These are phyloP conservation scores for Hirtodrosophila alboralis DNA, from an alignment of 2,888 invertebrate genomes.

Conservation along the genomic window DNA sequence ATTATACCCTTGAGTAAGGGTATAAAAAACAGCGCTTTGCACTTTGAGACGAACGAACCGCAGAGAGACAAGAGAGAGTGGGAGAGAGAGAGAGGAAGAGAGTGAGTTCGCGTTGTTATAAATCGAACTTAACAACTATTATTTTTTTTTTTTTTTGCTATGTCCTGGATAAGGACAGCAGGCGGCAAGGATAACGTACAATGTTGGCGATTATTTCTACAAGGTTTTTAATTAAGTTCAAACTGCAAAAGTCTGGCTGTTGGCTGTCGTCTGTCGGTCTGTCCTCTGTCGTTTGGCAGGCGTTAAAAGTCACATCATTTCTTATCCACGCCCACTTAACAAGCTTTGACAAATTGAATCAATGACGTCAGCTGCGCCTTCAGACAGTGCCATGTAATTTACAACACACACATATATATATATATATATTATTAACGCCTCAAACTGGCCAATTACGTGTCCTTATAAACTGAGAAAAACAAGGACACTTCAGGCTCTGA, in stretches of 20 bases:
- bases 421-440: conserved; percentile 55
- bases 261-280: too few species aligned
- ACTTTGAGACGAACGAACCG: conserved; percentile 75
- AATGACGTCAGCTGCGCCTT: conserved; percentile 55
- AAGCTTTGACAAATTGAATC: conserved; percentile 77
- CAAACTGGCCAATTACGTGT: conserved; percentile 60
- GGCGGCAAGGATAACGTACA: conserved; percentile 15
- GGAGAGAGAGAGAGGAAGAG: too few species aligned
- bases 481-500: conserved; percentile 36
- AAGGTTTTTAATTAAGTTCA: conserved; percentile 81
- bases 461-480: conserved; percentile 25
- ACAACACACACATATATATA: conserved; percentile 31
- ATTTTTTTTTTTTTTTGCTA: too few species aligned
- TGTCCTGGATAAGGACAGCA: conserved; percentile 22
- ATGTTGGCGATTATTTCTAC: conserved; percentile 61
- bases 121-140: conserved; percentile 78
- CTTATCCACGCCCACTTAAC: conserved; percentile 49
- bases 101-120: conserved; percentile 42
- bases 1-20: too few species aligned
- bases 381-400: conserved; percentile 65
- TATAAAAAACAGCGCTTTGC: conserved; percentile 67
- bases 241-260: conserved; percentile 50
- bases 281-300: too few species aligned
- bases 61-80: conserved; percentile 52
- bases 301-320: conserved; percentile 77